These are phyloP conservation scores for Carettochelys insculpta DNA, from an alignment of 2,113 vertebrate genomes.

Conservation along the genomic window DNA sequence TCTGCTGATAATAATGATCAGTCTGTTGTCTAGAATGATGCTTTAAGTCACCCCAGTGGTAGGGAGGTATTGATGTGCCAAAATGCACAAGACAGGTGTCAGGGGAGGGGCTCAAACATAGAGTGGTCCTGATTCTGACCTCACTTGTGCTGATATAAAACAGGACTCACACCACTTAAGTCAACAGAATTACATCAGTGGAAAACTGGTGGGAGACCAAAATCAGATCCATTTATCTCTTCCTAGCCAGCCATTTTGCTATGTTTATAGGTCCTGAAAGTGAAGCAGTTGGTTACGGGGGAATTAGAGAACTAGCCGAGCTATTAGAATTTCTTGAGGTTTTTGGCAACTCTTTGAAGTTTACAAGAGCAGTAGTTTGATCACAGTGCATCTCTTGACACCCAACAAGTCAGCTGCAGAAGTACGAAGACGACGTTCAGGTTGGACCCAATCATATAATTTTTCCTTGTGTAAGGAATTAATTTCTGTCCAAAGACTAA, in stretches of 20 bases:
- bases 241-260: neutral
- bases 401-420: neutral
- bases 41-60: conserved; percentile 3
- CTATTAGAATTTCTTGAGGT: conserved; percentile 7
- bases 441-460: fast-evolving
- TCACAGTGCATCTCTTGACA: neutral
- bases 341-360: neutral
- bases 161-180: conserved; percentile 62
- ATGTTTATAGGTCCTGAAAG: conserved; percentile 27
- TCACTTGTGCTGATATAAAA: conserved; percentile 30
- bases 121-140: conserved; percentile 23
- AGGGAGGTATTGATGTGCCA: neutral
- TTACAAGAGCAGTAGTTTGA: neutral
- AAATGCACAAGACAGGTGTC: conserved; percentile 40
- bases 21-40: neutral
- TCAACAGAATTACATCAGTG: conserved; percentile 65
- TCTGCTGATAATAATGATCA: neutral
- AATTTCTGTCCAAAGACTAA: neutral
- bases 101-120: conserved; percentile 33
- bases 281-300: conserved; percentile 17
- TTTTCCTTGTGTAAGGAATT: conserved; percentile 1
- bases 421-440: neutral
- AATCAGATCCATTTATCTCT: conserved; percentile 36
- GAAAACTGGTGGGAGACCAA: conserved; percentile 51
- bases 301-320: neutral